Evolutionary conservation across 1,140 invertebrate genomes (phyloP).

Genomic region (Papilio machaon): DNA sequence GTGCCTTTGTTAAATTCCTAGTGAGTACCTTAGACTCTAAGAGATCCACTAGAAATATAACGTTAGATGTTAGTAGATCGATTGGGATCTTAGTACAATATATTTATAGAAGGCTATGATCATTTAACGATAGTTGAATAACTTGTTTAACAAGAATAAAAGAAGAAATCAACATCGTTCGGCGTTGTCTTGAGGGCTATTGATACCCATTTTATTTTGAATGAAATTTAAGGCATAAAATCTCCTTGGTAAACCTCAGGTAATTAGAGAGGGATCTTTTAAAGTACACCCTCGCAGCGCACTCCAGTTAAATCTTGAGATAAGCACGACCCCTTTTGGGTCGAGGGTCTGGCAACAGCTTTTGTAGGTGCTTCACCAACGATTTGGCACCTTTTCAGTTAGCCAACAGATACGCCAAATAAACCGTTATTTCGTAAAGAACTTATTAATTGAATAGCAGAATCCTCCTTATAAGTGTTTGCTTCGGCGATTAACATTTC

Average conservation of each 20-base stretch:
- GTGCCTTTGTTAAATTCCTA: no score
- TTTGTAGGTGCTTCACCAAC: constrained; percentile 9
- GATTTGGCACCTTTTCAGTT: constrained; percentile 22
- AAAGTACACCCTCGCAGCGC: neutral
- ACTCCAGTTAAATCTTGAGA: constrained; percentile 34
- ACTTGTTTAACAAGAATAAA: neutral
- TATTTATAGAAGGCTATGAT: no score
- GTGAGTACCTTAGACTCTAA: no score
- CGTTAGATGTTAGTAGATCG: neutral
- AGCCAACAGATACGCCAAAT: neutral
- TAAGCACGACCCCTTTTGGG: constrained; percentile 34
- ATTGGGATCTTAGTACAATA: no score
- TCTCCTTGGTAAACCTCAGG: constrained; percentile 11
- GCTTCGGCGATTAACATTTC: no score
- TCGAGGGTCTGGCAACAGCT: constrained; percentile 32
- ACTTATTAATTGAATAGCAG: neutral
- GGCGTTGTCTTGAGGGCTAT: neutral
- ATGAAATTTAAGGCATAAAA: constrained; percentile 23
- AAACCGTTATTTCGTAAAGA: neutral
- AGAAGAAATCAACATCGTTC: neutral
- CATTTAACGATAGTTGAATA: neutral
- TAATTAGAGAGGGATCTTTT: constrained; percentile 30
- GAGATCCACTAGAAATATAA: neutral
- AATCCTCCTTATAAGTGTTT: no score
- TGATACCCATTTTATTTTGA: constrained; percentile 1